A percentile compares a stretch with the other conserved stretches of the same genome.
phyloP scores from a whole-genome alignment of 2,113 vertebrate genomes.

The Beaufortia kweichowensis region DNA sequence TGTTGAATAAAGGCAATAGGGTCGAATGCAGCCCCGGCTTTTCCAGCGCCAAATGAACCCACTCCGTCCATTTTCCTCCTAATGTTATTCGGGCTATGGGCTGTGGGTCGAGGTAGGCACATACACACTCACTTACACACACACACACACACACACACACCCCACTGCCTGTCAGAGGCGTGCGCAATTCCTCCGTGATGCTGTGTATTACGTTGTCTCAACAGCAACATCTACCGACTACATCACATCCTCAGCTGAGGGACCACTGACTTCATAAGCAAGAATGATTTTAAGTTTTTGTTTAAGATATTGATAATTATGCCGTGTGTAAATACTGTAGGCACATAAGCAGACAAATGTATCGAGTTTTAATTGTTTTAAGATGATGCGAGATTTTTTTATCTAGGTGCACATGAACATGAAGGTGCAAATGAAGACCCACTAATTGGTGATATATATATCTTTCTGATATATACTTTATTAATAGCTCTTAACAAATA shows the following conservation, averaged over 20 bases:
- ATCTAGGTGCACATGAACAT: no score
- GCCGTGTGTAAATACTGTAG: no score
- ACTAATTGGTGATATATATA: no score
- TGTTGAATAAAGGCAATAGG: constrained; percentile 84
- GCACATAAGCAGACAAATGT: no score
- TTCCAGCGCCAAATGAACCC: constrained; percentile 90
- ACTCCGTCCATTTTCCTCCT: constrained; percentile 86
- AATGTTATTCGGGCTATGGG: constrained; percentile 62
- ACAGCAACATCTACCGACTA: constrained; percentile 50
- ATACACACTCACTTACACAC: constrained; percentile 35
- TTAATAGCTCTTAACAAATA: constrained; percentile 6
- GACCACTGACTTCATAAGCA: neutral
- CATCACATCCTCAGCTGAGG: neutral
- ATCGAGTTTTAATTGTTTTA: no score
- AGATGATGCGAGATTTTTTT: no score
- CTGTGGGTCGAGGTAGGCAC: constrained; percentile 59
- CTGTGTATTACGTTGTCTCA: constrained; percentile 14
- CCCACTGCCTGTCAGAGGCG: constrained; percentile 46
- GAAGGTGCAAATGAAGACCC: no score
- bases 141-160: constrained; percentile 35
- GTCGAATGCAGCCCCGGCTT: constrained; percentile 83
- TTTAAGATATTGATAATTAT: no score
- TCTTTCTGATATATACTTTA: neutral
- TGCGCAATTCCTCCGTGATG: constrained; percentile 31
- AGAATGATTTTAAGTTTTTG: no score